Evolutionary conservation across 2,797 vertebrate species (phyloP), one percentile per base, ranked within the genome.

Genomic region (Arvicola amphibius): DNA sequence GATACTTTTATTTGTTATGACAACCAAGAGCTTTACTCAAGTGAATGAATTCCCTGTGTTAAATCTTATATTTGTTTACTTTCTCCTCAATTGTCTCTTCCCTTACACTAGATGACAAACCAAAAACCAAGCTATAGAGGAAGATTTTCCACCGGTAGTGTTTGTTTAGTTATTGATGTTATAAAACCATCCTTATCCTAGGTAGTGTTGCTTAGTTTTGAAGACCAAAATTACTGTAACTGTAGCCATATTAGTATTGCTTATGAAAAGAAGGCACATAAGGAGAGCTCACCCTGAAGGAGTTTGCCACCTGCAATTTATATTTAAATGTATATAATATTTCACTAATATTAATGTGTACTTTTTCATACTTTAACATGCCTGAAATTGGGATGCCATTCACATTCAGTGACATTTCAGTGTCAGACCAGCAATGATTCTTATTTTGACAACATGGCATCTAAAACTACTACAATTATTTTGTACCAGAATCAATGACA

Each of bases 241-340:
- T 76, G 86, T 32, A 37, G 73, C 73, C 48, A 92, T 53, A 92
- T 92, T 53, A 96, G 51, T 61, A 59, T 92, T 91, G 77, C 79
- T 92, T 87, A 95, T 93, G 53, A 85, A 95, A 96, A 92, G 90
- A 96, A 96, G 97, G 95, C 73, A 80, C 4, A 34, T 77, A 76
- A 88, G 51, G 53, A 90, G 40, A 92, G 9, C 65, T 91, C 76
- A 53, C 25, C 37, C 61, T 19, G 3, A 85, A 74, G 27, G 63
- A 90, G n/a, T 43, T 67, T 94, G 43, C 43, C 87, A 92, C n/a
- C 69, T 86, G 61, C n/a, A 90, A n/a, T 65, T 14, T 46, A 46
- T 10, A 87, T 6, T 61, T 63, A 95, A 93, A 67, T 46, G 0
- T 51, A 32, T n/a, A 51, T 81, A 90, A 11, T 46, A 78, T 93